Percentiles rank a stretch among this genome's conserved stretches.
These are phyloP conservation scores for Campoplex capitator DNA, from an alignment of 2,888 invertebrate genomes.

Conservation along the genomic window DNA sequence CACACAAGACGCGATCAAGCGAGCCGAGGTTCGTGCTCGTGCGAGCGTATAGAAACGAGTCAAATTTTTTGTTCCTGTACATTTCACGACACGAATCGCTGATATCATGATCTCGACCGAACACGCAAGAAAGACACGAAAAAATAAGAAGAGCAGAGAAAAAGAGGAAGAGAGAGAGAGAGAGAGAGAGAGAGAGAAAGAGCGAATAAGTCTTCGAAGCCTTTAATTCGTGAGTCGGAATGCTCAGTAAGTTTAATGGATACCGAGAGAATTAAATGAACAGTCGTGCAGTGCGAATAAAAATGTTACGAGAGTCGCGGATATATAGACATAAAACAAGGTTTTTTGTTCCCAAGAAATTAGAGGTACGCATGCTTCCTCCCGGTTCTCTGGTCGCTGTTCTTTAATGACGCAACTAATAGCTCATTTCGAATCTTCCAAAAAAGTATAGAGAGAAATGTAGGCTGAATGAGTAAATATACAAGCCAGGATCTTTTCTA, in stretches of 20 bases:
- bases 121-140: conserved; percentile 6
- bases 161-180: background rate
- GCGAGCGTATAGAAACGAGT: conserved; percentile 17
- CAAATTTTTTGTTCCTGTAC: conserved; percentile 19
- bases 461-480: background rate
- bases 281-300: conserved; percentile 31
- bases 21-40: background rate
- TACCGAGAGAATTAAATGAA: conserved; percentile 25
- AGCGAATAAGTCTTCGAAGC: conserved; percentile 11
- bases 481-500: background rate
- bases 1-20: conserved; percentile 5
- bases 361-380: conserved; percentile 38
- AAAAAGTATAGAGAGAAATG: background rate
- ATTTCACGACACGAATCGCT: conserved; percentile 32
- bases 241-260: conserved; percentile 7
- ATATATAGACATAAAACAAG: background rate
- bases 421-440: conserved; percentile 16
- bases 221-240: conserved; percentile 35
- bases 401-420: conserved; percentile 44
- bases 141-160: background rate
- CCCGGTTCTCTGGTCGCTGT: conserved; percentile 5
- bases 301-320: background rate
- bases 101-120: conserved; percentile 22
- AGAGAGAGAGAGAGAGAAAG: background rate
- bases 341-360: conserved; percentile 24